Evolutionary conservation across 2,113 vertebrate species (phyloP), one percentile per base, ranked within the genome.

Genomic region (Petaurus breviceps): DNA sequence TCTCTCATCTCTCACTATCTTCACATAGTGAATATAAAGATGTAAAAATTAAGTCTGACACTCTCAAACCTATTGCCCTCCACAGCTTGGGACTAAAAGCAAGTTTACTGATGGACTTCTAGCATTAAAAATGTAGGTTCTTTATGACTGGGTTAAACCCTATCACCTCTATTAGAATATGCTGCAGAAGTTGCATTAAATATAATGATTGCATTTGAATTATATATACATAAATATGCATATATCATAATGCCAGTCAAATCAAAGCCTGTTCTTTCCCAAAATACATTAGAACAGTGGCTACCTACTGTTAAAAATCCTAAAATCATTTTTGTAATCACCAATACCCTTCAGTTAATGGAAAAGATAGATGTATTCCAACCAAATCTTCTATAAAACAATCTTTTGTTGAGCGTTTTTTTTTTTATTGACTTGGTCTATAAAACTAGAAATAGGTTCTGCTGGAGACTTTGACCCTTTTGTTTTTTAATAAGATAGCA

Each of bases 321-420:
- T 90, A 61, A 93, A 52, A 16, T 47, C 25, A 26, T 90, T 77
- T 77, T 91, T 92, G 1, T 90, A 51, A 55, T 93, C 89, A 55
- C 26, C 77, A 43, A 26, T 91, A 31, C n/a, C 12, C 14, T 37
- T 94, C n/a, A 90, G 61, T 10, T 61, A 91, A 16, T 7, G 24
- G 43, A 92, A 95, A 84, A 57, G 89, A 61, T 51, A 50, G 68
- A 90, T 51, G 16, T 51, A 54, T 46, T 95, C 55, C 68, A 94
- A 91, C 26, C 94, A 97, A 92, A 49, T 90, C 5, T 90, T 3
- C 55, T 94, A 8, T 25, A 49, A 91, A 55, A 10, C 31, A 8
- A 14, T 92, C 57, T 93, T 95, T 22, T 77, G 6, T 50, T 77
- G 31, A 49, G 31, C 8, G 37, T 57, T 84, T 89, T 96, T 84